Evolutionary conservation across 2,797 vertebrate genomes (phyloP), one percentile per base, ranked within the genome.

Genomic region (Melanotaenia nigrans): DNA sequence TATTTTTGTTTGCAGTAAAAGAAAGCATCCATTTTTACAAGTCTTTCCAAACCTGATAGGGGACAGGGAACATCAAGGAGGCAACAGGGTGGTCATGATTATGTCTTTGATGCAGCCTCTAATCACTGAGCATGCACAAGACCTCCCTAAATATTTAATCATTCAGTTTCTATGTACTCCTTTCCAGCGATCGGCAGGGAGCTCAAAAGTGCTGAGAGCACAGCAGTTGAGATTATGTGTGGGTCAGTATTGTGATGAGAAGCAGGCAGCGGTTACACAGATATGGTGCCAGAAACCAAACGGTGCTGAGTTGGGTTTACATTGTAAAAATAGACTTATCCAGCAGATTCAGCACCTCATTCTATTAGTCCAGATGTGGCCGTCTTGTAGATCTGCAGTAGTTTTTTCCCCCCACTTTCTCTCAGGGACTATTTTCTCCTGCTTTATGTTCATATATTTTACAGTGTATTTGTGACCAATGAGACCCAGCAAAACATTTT

Each of bases 301-400:
- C 71, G 66, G 38, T 77, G 69, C 71, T 25, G 64, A 75, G 65
- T 65, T 32, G 45, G 62, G 70, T 75, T 86, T 66, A 73, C 83
- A 76, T 77, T 79, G 71, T 84, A 89, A 85, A 77, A 83, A 73
- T 80, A 68, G 51, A 79, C 77, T 61, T 68, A 80, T 84, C 73
- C 82, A 68, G 69, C 68, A 59, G 62, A 89, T 80, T 88, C 77
- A 82, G 74, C 76, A 80, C 74, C 68, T 75, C 25, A 73, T 87
- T 86, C 78, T 88, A 90, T 88, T 73, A 47, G 56, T 72, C 82
- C 85, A 90, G 80, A 85, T 89, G 84, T 88, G 79, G 56, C 61
- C 10, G 32, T 71, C 63, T 75, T 72, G 69, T 77, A 12, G 42
- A 75, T 83, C 45, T 80, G 73, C 77, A 72, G 62, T 76, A 47